A percentile compares a stretch with the other conserved stretches of the same genome.
phyloP scores from a whole-genome alignment of 2,888 invertebrate species.

The Sceliomorpha sp. region DNA sequence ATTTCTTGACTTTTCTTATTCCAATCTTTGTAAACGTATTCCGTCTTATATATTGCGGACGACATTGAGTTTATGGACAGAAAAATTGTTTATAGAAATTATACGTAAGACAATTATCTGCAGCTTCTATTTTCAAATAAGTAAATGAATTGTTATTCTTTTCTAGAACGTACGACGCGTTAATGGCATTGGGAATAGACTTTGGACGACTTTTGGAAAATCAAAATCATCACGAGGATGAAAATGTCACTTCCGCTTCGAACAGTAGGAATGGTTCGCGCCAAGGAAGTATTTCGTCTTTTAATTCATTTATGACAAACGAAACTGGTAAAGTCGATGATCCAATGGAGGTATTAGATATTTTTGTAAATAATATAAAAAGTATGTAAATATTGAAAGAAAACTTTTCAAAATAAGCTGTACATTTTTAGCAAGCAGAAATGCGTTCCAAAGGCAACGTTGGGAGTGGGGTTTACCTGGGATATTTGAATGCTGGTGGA shows the following conservation, averaged over 20 bases:
- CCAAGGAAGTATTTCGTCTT: constrained; percentile 72
- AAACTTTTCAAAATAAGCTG: no score
- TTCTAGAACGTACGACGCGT: constrained; percentile 84
- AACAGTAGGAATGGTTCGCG: constrained; percentile 70
- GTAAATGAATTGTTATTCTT: not conserved
- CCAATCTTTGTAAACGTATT: no score
- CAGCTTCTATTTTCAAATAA: no score
- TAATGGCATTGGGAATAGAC: constrained; percentile 88
- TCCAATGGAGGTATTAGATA: constrained; percentile 64
- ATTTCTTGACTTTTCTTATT: no score
- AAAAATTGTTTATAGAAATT: no score
- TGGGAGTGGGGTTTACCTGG: constrained; percentile 84
- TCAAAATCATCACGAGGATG: constrained; percentile 69
- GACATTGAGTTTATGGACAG: no score
- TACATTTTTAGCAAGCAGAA: constrained; percentile 68
- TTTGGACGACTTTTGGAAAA: constrained; percentile 86
- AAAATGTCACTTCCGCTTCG: constrained; percentile 60
- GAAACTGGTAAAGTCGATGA: constrained; percentile 60
- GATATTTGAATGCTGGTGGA: constrained; percentile 88
- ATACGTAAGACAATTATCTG: no score
- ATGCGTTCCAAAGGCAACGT: constrained; percentile 83
- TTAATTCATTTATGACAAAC: constrained; percentile 70
- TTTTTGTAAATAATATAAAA: not conserved
- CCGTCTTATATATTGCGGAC: no score
- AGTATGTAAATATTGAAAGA: no score